These are phyloP conservation scores for Xyrichtys novacula DNA, from an alignment of 2,797 vertebrate species.

Conservation along the genomic window DNA sequence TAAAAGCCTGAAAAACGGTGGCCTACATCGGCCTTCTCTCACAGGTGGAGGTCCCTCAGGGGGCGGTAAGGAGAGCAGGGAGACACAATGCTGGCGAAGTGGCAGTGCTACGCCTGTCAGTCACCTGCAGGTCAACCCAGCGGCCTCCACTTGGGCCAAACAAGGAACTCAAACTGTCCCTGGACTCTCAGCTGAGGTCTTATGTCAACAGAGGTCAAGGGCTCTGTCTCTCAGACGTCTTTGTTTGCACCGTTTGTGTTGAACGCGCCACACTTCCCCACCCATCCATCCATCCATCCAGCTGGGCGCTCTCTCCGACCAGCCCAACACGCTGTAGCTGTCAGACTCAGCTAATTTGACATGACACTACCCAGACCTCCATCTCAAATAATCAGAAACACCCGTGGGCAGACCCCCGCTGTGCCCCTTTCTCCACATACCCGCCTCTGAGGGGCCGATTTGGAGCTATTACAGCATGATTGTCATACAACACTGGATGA, in stretches of 20 bases:
- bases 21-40: conserved; percentile 21
- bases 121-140: conserved; percentile 60
- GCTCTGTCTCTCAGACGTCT: conserved; percentile 58
- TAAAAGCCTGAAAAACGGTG: conserved; percentile 36
- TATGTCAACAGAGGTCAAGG: conserved; percentile 81
- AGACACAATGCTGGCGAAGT: conserved; percentile 59
- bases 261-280: conserved; percentile 75
- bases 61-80: conserved; percentile 59
- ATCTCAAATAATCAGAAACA: conserved; percentile 97
- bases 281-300: conserved; percentile 68
- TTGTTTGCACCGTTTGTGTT: conserved; percentile 81
- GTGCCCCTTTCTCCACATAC: conserved; percentile 64
- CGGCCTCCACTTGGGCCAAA: conserved; percentile 62
- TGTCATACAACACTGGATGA: conserved; percentile 87
- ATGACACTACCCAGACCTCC: conserved; percentile 95
- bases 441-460: conserved; percentile 90
- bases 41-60: conserved; percentile 49
- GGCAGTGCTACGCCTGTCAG: conserved; percentile 32
- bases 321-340: conserved; percentile 91
- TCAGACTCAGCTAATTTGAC: conserved; percentile 96
- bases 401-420: conserved; percentile 79
- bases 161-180: conserved; percentile 54
- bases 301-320: conserved; percentile 39
- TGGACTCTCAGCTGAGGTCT: conserved; percentile 54
- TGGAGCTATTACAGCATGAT: conserved; percentile 94